Percentiles rank a stretch among this genome's conserved stretches.
Evolutionary conservation across 2,888 invertebrate genomes (phyloP).

Genomic region (Leucophenga maculata): DNA sequence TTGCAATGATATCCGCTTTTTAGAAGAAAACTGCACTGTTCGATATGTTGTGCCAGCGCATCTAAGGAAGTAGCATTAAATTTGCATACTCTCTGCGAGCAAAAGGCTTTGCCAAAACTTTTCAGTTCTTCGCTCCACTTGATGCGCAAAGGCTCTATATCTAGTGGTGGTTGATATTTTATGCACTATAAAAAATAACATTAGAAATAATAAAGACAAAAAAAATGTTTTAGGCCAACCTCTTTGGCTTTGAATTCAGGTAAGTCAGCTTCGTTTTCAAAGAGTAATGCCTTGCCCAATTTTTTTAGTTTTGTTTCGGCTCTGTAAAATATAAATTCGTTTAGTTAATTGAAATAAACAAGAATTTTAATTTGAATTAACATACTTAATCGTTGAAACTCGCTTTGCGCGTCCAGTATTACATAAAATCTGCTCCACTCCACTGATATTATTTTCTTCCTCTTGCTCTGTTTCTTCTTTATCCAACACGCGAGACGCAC

Average conservation of each 20-base stretch:
- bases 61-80: conserved; percentile 56
- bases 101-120: conserved; percentile 55
- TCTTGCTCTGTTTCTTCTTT: not conserved
- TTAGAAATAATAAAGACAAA: too few relatives aligned
- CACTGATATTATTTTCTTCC: not conserved
- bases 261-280: not conserved
- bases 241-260: conserved; percentile 27
- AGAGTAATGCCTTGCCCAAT: conserved; percentile 46
- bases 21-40: conserved; percentile 56
- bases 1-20: conserved; percentile 57
- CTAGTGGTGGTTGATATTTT: conserved; percentile 15
- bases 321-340: conserved; percentile 40
- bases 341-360: not conserved
- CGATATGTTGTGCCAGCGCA: conserved; percentile 60
- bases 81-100: conserved; percentile 64
- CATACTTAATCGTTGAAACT: conserved; percentile 66
- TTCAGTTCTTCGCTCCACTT: conserved; percentile 51
- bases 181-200: conserved; percentile 34
- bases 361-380: conserved; percentile 23
- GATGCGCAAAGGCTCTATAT: not conserved
- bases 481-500: conserved; percentile 32
- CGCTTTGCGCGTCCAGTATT: conserved; percentile 67
- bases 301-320: conserved; percentile 66
- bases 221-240: too few relatives aligned
- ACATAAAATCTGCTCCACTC: conserved; percentile 42